Base-by-base conservation (phyloP, 2,113 vertebrate genomes). In the Saguinus midas region DNA sequence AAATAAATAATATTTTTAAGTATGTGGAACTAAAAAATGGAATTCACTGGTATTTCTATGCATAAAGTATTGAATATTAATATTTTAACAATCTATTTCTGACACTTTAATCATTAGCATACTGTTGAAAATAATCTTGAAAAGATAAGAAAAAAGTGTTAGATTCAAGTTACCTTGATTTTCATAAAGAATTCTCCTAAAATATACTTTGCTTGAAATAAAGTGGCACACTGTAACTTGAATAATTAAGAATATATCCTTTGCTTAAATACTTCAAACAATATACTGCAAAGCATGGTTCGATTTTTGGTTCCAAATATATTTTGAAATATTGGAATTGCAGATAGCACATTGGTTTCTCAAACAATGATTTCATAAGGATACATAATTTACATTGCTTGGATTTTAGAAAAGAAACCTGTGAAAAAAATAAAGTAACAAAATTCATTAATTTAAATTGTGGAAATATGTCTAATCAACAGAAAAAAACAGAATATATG, bases 21-120 rank as follows among this genome's bases (percentile, higher is more conserved):
- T 58, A 96, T 93, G 17, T 82, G n/a, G 45, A 97, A 97, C 45
- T 64, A 97, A 98, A 98, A 61, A 97, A 91, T 91, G 58, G 57
- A 64, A 95, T 95, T 90, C 52, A 94, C 35, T 79, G 58, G 43
- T 90, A 95, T 55, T 94, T 98, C 70, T 6, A 25, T 80, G 86
- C 27, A 93, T 95, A 50, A 17, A 95, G 23, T 82, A 81, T 81
- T 75, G 89, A 73, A 48, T 92, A 84, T n/a, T 97, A 96, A 84
- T 66, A 87, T 93, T 93, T 96, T 43, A 94, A 95, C 2, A 95
- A 93, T 90, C 87, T 50, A 16, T 84, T 90, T 76, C 57, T 96
- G 52, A 40, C 8, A 82, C 48, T 92, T 90, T 96, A 75, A 82
- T 85, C 70, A 93, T 43, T 96, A 90, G 1, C 0, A 58, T 70